Conservation (phyloP, 2,113 vertebrate genomes). For the Danionella cerebrum region DNA sequence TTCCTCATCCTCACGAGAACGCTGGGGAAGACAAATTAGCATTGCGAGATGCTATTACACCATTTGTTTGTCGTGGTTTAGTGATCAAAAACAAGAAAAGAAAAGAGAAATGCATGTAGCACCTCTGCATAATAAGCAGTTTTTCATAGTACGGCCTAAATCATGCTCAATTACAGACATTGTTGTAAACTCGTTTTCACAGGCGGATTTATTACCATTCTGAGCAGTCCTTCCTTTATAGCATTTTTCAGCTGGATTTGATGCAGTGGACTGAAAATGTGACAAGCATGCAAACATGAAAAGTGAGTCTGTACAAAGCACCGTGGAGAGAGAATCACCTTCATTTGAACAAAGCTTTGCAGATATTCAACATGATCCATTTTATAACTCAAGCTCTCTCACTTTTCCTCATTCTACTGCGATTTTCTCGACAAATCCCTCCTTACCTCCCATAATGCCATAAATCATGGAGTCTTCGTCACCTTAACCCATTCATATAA, state of each 20-base stretch:
- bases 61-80: not conserved
- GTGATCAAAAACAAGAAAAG: not conserved
- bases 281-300: not conserved
- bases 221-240: not conserved
- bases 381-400: conserved; percentile 19
- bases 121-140: not conserved
- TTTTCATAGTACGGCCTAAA: not conserved
- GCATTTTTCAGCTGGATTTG: not conserved
- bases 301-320: not conserved
- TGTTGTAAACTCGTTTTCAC: not conserved
- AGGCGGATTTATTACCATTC: not conserved
- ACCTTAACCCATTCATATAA: conserved; percentile 60
- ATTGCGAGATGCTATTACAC: not conserved
- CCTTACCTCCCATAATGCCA: conserved; percentile 45
- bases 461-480: conserved; percentile 60
- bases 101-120: not conserved
- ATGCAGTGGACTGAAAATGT: not conserved
- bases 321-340: not conserved
- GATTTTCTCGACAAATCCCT: not conserved
- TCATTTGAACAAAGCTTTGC: not conserved
- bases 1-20: not conserved
- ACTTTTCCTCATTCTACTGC: conserved; percentile 16
- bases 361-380: not conserved
- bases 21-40: not conserved
- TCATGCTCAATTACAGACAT: conserved; percentile 4